A percentile compares a stretch with the other conserved stretches of the same genome.
phyloP scores from a whole-genome alignment of 2,113 vertebrate species.

The Lasiurus borealis region DNA sequence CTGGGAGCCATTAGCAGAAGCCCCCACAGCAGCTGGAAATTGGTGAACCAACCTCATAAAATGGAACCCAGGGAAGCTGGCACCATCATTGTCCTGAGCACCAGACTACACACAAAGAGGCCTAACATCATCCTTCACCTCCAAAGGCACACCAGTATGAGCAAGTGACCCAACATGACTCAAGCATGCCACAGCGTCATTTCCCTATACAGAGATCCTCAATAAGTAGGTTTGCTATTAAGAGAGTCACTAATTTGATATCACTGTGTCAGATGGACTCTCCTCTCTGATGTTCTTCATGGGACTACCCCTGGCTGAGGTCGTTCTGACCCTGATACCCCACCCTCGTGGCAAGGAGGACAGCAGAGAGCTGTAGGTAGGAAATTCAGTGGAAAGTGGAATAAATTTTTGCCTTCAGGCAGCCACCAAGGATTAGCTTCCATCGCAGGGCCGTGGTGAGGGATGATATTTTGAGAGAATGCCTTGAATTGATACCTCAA shows the following conservation, averaged over 20 bases:
- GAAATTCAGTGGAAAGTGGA: conserved; percentile 77
- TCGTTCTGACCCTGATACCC: conserved; percentile 63
- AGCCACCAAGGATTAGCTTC: conserved; percentile 79
- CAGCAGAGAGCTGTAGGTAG: conserved; percentile 61
- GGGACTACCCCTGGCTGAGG: conserved; percentile 9
- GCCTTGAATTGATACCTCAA: conserved; percentile 86
- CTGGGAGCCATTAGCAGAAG: neutral
- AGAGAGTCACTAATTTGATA: neutral
- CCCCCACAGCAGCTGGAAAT: neutral
- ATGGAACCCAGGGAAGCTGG: neutral
- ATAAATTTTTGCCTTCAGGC: conserved; percentile 78
- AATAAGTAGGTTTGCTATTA: neutral
- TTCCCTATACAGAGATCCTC: neutral
- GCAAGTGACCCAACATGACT: rapidly evolving
- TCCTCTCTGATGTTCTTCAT: neutral
- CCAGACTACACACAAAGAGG: neutral
- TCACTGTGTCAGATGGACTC: neutral
- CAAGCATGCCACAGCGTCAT: neutral
- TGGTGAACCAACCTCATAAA: neutral
- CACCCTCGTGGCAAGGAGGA: conserved; percentile 48
- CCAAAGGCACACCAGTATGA: neutral
- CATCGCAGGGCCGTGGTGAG: conserved; percentile 78
- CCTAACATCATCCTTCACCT: neutral
- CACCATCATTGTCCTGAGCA: neutral
- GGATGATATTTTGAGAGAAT: conserved; percentile 82